phyloP scores from a whole-genome alignment of 2,888 invertebrate genomes.

The Dermolepida albohirtum region DNA sequence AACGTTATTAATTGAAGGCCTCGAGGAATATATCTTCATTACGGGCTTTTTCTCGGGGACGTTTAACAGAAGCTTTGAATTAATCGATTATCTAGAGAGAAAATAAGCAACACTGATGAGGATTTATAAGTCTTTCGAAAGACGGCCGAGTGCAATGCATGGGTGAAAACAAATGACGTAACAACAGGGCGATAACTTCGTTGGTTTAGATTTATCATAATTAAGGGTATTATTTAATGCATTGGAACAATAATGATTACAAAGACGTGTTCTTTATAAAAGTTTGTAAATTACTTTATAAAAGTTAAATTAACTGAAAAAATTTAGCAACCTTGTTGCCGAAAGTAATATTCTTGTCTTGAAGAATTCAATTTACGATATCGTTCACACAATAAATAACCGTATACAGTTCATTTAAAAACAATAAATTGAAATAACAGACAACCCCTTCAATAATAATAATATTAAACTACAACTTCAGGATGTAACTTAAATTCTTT shows the following conservation, averaged over 20 bases:
- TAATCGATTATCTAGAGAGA: constrained; percentile 11
- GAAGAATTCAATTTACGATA: too few relatives aligned
- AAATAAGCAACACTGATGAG: constrained; percentile 23
- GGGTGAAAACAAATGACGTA: constrained; percentile 10
- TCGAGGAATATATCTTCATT: constrained; percentile 17
- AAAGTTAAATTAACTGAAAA: too few relatives aligned
- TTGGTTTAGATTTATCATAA: constrained; percentile 5
- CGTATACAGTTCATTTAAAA: too few relatives aligned
- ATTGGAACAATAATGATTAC: constrained; percentile 7
- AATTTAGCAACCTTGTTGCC: too few relatives aligned
- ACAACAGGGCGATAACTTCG: neutral
- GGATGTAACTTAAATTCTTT: too few relatives aligned
- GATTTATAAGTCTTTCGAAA: constrained; percentile 21
- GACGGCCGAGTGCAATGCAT: neutral
- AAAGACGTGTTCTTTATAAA: too few relatives aligned
- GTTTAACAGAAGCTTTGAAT: constrained; percentile 13
- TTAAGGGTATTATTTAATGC: neutral
- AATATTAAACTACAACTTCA: too few relatives aligned
- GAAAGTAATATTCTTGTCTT: too few relatives aligned
- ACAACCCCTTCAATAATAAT: too few relatives aligned
- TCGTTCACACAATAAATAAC: too few relatives aligned
- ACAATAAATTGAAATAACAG: too few relatives aligned
- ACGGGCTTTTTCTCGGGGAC: constrained; percentile 11
- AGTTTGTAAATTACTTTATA: too few relatives aligned
- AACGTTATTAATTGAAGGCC: constrained; percentile 22